These are phyloP conservation scores for Yasuhikotakia modesta DNA, from an alignment of 2,797 vertebrate species.

Conservation along the genomic window DNA sequence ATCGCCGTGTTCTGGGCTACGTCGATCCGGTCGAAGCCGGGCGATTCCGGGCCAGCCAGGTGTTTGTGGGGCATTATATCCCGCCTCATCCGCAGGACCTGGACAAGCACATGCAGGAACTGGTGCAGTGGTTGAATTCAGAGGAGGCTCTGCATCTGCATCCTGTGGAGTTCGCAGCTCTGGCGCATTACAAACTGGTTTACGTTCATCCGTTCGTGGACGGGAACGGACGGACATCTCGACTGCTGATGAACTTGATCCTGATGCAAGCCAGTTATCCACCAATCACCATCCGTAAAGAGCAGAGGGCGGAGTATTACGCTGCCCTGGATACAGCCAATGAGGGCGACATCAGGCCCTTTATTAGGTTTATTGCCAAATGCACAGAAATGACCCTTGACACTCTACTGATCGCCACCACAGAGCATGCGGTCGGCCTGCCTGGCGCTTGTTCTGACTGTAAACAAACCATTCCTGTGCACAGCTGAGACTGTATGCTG, in stretches of 20 bases:
- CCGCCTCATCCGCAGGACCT: conserved; percentile 91
- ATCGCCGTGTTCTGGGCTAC: conserved; percentile 89
- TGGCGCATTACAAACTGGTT: conserved; percentile 96
- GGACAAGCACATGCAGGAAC: conserved; percentile 88
- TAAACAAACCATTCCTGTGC: conserved; percentile 85
- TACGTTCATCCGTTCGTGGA: conserved; percentile 96
- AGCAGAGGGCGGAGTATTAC: conserved; percentile 93
- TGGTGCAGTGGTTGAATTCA: conserved; percentile 93
- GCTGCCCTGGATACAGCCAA: conserved; percentile 88
- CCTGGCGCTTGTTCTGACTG: conserved; percentile 81
- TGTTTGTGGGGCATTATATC: conserved; percentile 95
- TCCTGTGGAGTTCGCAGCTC: conserved; percentile 91
- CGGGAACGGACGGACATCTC: conserved; percentile 91
- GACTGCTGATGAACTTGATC: conserved; percentile 94
- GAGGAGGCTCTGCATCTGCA: conserved; percentile 91
- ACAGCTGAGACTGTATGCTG: conserved; percentile 73
- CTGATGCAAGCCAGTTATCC: conserved; percentile 96
- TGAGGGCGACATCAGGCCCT: conserved; percentile 92
- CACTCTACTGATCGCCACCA: conserved; percentile 91
- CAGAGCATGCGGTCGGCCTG: conserved; percentile 87
- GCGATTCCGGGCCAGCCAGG: conserved; percentile 85
- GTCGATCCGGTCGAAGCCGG: conserved; percentile 93
- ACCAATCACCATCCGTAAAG: conserved; percentile 93
- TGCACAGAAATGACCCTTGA: conserved; percentile 94
- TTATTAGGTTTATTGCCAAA: conserved; percentile 96